These are phyloP conservation scores for Carpatolechia fugitivella DNA, from an alignment of 2,888 invertebrate species.

Conservation along the genomic window DNA sequence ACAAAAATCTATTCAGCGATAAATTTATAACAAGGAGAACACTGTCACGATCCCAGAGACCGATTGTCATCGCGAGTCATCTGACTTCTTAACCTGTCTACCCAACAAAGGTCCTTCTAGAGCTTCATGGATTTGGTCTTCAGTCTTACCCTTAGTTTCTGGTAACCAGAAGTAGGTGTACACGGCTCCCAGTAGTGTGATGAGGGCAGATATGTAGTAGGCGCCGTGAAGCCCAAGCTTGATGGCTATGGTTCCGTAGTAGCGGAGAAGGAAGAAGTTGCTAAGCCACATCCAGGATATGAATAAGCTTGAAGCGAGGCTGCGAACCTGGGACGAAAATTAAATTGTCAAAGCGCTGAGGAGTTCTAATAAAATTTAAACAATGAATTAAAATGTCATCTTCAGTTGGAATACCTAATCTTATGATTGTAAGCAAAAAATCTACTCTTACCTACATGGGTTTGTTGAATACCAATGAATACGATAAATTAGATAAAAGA, in stretches of 20 bases:
- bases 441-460: neutral
- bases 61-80: conserved; percentile 54
- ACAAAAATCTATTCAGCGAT: neutral
- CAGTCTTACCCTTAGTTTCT: conserved; percentile 62
- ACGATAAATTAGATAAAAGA: too few relatives aligned
- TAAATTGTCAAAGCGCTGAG: neutral
- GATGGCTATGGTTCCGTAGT: conserved; percentile 59
- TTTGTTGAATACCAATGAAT: neutral
- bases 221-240: conserved; percentile 61
- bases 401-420: too few relatives aligned
- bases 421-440: too few relatives aligned
- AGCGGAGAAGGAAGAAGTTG: conserved; percentile 65
- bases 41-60: conserved; percentile 35
- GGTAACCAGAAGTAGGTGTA: conserved; percentile 56
- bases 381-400: too few relatives aligned
- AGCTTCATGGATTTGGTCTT: conserved; percentile 55
- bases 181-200: conserved; percentile 59
- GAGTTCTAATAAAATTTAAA: too few relatives aligned
- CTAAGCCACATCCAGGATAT: conserved; percentile 73
- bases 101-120: conserved; percentile 55
- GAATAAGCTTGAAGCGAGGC: conserved; percentile 65
- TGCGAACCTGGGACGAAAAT: conserved; percentile 50
- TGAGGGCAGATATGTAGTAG: conserved; percentile 63
- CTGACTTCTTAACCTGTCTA: conserved; percentile 34
- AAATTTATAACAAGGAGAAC: conserved; percentile 11